phyloP scores from a whole-genome alignment of 2,797 vertebrate genomes.

The Tenualosa ilisha region DNA sequence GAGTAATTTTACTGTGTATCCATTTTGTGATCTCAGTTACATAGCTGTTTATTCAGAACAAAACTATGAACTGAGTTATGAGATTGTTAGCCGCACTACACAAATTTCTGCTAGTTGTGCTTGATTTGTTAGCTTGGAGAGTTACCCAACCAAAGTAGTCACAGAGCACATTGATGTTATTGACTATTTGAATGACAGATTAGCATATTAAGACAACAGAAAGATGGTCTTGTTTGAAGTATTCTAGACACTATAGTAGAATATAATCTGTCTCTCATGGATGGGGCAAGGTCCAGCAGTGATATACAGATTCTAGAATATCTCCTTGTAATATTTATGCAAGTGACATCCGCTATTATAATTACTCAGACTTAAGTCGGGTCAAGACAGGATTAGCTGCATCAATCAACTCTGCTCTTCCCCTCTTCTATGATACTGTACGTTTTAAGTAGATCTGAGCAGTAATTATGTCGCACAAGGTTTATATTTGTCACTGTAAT shows the following conservation, averaged over 20 bases:
- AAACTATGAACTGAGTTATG: neutral
- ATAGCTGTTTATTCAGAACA: too few species aligned
- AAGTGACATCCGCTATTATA: neutral
- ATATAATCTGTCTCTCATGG: neutral
- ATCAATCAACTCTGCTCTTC: neutral
- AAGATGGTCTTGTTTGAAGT: neutral
- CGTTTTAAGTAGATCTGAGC: neutral
- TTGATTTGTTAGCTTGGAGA: neutral
- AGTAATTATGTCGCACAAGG: neutral
- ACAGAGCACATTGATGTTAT: neutral
- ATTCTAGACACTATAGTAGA: neutral
- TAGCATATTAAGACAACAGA: neutral
- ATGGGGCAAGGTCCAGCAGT: neutral
- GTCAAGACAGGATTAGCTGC: constrained; percentile 10
- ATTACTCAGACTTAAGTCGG: constrained; percentile 18
- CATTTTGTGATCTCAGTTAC: too few species aligned
- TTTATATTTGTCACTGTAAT: neutral
- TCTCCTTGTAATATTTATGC: neutral
- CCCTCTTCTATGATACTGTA: neutral
- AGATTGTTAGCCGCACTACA: neutral
- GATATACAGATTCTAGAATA: neutral
- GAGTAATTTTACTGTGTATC: too few species aligned
- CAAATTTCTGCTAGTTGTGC: neutral
- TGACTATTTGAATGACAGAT: neutral
- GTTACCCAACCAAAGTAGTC: neutral